Percentiles rank a stretch among this genome's conserved stretches.
These are phyloP conservation scores for Drosophila littoralis DNA, from an alignment of 1,140 invertebrate genomes.

Conservation along the genomic window DNA sequence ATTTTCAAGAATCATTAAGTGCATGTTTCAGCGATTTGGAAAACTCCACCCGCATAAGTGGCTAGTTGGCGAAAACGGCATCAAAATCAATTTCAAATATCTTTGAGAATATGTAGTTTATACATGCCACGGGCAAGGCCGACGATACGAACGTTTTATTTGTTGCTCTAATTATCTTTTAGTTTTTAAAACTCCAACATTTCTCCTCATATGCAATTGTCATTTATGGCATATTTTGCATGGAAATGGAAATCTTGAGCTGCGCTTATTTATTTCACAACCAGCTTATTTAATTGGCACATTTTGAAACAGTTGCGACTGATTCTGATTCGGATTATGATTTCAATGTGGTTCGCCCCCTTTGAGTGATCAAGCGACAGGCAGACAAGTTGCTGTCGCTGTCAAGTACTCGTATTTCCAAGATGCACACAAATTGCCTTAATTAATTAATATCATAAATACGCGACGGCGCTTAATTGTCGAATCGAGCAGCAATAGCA, in stretches of 20 bases:
- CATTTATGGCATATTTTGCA: neutral
- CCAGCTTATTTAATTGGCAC: slow-evolving; percentile 16
- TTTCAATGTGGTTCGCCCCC: neutral
- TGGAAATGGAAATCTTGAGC: no score
- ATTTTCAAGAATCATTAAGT: no score
- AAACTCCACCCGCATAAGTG: no score
- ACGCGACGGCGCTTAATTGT: slow-evolving; percentile 75
- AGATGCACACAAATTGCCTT: slow-evolving; percentile 71
- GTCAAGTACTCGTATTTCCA: slow-evolving; percentile 46
- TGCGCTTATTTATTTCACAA: neutral
- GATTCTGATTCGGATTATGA: slow-evolving; percentile 1
- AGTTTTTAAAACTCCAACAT: no score
- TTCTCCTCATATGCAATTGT: no score
- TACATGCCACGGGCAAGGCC: no score
- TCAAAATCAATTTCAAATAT: no score
- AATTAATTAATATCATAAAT: slow-evolving; percentile 83
- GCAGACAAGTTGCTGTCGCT: slow-evolving; percentile 7
- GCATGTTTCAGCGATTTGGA: no score
- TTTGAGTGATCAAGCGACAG: neutral
- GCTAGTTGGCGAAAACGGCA: no score
- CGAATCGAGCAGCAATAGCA: slow-evolving; percentile 38
- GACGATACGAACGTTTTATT: no score
- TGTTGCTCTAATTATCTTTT: no score
- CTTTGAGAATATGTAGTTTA: no score
- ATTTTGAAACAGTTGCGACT: slow-evolving; percentile 3